Evolutionary conservation across 2,888 invertebrate species (phyloP), one percentile per base, ranked within the genome.

Genomic region (Cylloceria caligata): DNA sequence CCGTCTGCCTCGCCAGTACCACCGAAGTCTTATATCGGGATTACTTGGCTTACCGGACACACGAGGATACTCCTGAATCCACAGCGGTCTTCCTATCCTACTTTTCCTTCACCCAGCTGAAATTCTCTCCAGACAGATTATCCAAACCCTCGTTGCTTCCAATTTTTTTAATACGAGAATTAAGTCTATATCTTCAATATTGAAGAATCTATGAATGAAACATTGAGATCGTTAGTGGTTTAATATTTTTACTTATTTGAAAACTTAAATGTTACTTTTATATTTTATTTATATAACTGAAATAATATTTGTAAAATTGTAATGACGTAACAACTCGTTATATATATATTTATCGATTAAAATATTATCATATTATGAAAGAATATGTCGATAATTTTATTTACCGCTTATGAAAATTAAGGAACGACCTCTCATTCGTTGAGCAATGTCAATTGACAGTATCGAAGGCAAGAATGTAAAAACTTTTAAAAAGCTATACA

Each of bases 11-110:
- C 73, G 77, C 82, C 34, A 42, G 73, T 62, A 55, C 73, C 75
- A 19, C 77, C 45, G 80, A 60, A 89, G 91, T 90, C 91, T 91
- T 91, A 91, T 89, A 87, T 90, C 86, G 88, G 91, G 91, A 91
- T 91, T 91, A 91, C 88, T 85, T 83, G 89, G 89, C 89, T 91
- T 90, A 88, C 88, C 86, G 87, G 87, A 87, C 88, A 86, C 85
- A 86, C 85, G 87, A 88, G 88, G 87, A 83, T 79, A 72, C 62
- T 57, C 88, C 89, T 86, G 87, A 89, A 90, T 87, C 89, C 87
- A 88, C 87, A 85, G 85, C 85, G 84, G 85, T 86, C 85, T 87
- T 76, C 67, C 78, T 65, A 62, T 78, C 45, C 47, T 9, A 39
- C 68, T 68, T 64, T 27, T 24, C 27, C 47, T 39, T 11, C 45